phyloP scores from a whole-genome alignment of 1,140 invertebrate genomes.

The Ceratina australensis region DNA sequence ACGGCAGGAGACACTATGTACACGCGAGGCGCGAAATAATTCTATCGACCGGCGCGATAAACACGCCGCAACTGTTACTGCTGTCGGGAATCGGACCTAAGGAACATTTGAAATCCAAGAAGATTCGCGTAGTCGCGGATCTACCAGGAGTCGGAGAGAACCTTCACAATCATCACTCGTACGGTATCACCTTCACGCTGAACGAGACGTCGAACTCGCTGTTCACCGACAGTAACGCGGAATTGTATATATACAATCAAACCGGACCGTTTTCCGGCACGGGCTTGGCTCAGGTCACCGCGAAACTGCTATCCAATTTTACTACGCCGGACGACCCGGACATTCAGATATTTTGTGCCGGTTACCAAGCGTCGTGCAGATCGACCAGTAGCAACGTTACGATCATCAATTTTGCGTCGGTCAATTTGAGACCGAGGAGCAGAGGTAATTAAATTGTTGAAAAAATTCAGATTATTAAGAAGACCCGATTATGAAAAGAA shows the following conservation, averaged over 20 bases:
- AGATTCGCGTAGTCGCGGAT: constrained; percentile 71
- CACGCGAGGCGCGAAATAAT: constrained; percentile 76
- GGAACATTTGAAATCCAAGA: constrained; percentile 73
- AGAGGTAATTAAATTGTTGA: too few species aligned
- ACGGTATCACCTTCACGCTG: constrained; percentile 59
- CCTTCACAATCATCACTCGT: constrained; percentile 78
- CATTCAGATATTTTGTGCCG: constrained; percentile 78
- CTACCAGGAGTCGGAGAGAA: constrained; percentile 82
- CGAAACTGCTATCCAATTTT: constrained; percentile 81
- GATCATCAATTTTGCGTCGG: constrained; percentile 80
- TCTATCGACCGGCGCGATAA: constrained; percentile 75
- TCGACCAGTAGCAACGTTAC: neutral
- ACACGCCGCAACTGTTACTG: constrained; percentile 79
- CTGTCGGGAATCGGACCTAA: constrained; percentile 81
- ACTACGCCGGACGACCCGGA: constrained; percentile 77
- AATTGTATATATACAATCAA: constrained; percentile 78
- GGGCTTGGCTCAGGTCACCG: constrained; percentile 83
- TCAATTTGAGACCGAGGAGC: constrained; percentile 87
- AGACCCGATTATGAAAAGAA: too few species aligned
- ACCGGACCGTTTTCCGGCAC: constrained; percentile 88
- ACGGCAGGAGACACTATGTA: constrained; percentile 70
- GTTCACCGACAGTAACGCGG: constrained; percentile 31
- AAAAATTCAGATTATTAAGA: too few species aligned
- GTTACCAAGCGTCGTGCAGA: constrained; percentile 70
- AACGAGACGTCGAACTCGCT: constrained; percentile 2